phyloP scores from a whole-genome alignment of 2,113 vertebrate genomes.

The Peromyscus maniculatus region DNA sequence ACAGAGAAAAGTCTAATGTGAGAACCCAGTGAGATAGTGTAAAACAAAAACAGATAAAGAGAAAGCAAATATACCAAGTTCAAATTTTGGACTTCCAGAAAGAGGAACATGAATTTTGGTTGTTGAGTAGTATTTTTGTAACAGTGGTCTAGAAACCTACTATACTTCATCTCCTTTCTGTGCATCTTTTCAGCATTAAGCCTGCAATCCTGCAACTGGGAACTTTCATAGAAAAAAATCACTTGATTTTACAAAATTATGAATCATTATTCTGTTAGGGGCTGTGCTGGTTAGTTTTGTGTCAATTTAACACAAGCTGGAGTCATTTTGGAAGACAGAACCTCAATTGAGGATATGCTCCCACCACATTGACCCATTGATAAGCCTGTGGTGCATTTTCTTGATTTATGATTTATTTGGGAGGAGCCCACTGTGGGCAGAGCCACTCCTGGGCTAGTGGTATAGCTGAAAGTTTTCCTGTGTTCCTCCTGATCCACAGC shows the following conservation, averaged over 20 bases:
- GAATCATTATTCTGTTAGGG: background rate
- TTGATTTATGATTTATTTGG: background rate
- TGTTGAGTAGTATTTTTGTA: background rate
- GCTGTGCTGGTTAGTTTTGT: background rate
- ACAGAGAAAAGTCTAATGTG: background rate
- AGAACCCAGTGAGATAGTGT: background rate
- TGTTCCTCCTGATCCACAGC: too few species aligned
- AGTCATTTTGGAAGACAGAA: background rate
- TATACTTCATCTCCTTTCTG: fast-evolving
- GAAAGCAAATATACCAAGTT: background rate
- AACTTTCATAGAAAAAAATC: background rate
- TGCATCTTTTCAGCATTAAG: background rate
- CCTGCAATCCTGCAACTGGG: background rate
- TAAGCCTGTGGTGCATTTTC: background rate
- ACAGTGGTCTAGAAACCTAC: background rate
- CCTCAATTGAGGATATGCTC: background rate
- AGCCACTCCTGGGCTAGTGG: too few species aligned
- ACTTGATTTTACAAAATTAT: constrained; percentile 30
- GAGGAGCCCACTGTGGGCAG: background rate
- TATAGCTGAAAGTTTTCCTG: too few species aligned
- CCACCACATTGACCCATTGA: background rate
- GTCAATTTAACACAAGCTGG: background rate
- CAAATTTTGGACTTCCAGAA: background rate
- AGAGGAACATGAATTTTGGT: background rate
- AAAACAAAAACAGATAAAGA: background rate